phyloP scores from a whole-genome alignment of 2,888 invertebrate genomes.

The Euzophera pinguis region DNA sequence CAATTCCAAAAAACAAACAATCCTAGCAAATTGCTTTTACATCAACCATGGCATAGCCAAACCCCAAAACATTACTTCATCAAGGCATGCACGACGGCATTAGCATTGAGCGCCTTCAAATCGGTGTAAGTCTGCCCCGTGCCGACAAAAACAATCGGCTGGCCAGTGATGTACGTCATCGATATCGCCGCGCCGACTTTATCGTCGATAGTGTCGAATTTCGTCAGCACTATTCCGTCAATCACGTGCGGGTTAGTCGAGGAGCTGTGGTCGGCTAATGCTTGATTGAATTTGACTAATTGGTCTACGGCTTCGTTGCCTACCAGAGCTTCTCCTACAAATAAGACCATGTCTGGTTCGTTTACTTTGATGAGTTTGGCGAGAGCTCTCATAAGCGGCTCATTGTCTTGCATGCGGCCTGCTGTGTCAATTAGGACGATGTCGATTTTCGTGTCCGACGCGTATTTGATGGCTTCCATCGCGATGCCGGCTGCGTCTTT shows the following conservation, averaged over 20 bases:
- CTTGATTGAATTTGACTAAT: slow-evolving; percentile 98
- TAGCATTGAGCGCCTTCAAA: slow-evolving; percentile 96
- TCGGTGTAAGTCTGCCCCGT: slow-evolving; percentile 99
- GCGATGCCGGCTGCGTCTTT: slow-evolving; percentile 99
- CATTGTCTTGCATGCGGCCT: slow-evolving; percentile 99
- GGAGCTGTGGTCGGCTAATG: slow-evolving; percentile 94
- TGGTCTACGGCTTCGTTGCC: slow-evolving; percentile 99
- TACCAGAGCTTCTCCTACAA: slow-evolving; percentile 99
- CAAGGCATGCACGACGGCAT: slow-evolving; percentile 96
- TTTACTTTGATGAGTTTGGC: slow-evolving; percentile 98
- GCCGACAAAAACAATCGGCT: slow-evolving; percentile 99
- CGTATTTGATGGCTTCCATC: slow-evolving; percentile 96
- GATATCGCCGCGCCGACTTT: slow-evolving; percentile 99
- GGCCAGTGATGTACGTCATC: slow-evolving; percentile 99
- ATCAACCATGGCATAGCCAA: slow-evolving; percentile 4
- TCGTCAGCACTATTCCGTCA: slow-evolving; percentile 99
- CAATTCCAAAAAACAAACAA: too few species aligned
- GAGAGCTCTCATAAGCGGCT: slow-evolving; percentile 98
- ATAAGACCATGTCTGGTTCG: slow-evolving; percentile 98
- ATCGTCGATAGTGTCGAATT: slow-evolving; percentile 99
- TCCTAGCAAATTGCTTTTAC: not conserved
- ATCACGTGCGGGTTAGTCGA: slow-evolving; percentile 92
- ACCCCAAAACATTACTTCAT: slow-evolving; percentile 86
- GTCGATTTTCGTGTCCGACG: slow-evolving; percentile 90
- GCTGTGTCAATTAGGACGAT: slow-evolving; percentile 99